phyloP scores from a whole-genome alignment of 1,140 invertebrate species.

The Palaemon carinicauda region DNA sequence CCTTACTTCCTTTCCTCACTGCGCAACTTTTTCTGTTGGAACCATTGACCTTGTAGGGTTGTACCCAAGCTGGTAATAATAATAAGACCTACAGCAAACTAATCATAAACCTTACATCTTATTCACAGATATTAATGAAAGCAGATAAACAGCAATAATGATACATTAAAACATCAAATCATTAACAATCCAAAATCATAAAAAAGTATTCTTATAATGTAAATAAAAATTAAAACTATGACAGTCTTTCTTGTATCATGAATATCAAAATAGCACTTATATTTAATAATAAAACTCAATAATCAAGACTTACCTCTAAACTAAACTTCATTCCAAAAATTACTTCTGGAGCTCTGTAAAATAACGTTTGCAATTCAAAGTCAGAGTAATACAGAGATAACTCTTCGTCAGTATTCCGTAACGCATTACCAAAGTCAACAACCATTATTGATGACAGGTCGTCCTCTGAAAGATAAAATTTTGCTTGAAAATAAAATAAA shows the following conservation, averaged over 20 bases:
- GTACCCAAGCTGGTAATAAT: too few relatives aligned
- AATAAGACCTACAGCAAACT: too few relatives aligned
- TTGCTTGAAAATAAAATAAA: too few relatives aligned
- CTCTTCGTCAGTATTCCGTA: conserved; percentile 64
- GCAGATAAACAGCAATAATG: too few relatives aligned
- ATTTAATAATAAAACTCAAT: not conserved
- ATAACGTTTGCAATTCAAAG: conserved; percentile 65
- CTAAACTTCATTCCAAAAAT: conserved; percentile 59
- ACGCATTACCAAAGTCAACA: conserved; percentile 66
- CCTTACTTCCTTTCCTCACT: too few relatives aligned
- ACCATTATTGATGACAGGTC: conserved; percentile 63
- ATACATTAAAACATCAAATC: too few relatives aligned
- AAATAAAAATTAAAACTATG: not conserved
- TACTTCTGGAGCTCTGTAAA: conserved; percentile 61
- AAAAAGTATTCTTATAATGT: too few relatives aligned
- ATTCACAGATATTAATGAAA: too few relatives aligned
- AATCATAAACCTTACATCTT: too few relatives aligned
- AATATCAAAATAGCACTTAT: not conserved
- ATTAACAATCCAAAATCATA: too few relatives aligned
- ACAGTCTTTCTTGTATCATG: not conserved
- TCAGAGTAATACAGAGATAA: conserved; percentile 65
- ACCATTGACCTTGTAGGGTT: too few relatives aligned
- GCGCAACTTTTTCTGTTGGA: too few relatives aligned
- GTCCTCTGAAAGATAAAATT: conserved; percentile 59
- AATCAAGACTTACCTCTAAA: conserved; percentile 49